phyloP scores from a whole-genome alignment of 2,888 invertebrate species.

The Erynnis tages region DNA sequence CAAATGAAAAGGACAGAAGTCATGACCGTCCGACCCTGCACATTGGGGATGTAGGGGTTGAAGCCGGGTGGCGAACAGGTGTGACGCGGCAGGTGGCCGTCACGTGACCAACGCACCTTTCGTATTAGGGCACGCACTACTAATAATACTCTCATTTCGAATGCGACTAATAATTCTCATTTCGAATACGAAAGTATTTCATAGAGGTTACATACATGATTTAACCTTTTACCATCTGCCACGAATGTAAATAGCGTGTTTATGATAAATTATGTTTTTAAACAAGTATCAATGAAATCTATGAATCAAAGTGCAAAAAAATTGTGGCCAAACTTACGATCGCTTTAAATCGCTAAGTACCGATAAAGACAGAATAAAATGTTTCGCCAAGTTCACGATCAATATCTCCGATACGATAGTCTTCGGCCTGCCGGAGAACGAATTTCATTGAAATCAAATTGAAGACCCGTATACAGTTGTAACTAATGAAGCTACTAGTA shows the following conservation, averaged over 20 bases:
- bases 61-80: constrained; percentile 35
- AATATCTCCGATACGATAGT: constrained; percentile 18
- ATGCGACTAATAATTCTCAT: too few species aligned
- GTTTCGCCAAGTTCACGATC: constrained; percentile 24
- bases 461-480: neutral
- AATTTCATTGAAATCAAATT: neutral
- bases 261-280: neutral
- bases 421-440: neutral
- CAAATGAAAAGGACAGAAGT: constrained; percentile 4
- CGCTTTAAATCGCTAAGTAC: constrained; percentile 1
- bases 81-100: constrained; percentile 45
- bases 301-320: neutral
- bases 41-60: constrained; percentile 8
- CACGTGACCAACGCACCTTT: constrained; percentile 38
- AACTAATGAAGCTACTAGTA: too few species aligned
- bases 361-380: constrained; percentile 23
- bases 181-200: too few species aligned
- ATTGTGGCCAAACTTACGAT: neutral
- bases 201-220: too few species aligned
- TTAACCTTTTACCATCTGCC: too few species aligned
- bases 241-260: too few species aligned
- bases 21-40: neutral
- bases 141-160: too few species aligned
- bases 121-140: neutral
- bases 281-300: neutral